phyloP scores from a whole-genome alignment of 2,113 vertebrate genomes.

The Callaeas wilsoni region DNA sequence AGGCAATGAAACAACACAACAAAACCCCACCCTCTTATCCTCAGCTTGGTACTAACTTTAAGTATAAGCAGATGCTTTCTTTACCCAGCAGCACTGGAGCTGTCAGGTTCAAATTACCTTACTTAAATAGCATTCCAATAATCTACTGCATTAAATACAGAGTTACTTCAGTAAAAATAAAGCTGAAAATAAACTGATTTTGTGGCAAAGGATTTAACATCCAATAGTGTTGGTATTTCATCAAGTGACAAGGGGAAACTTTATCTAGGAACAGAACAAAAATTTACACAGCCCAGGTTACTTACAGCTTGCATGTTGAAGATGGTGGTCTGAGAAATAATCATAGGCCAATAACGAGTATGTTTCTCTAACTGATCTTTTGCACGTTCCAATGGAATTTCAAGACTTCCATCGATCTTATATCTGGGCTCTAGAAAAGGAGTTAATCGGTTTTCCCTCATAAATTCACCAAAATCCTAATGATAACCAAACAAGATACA shows the following conservation, averaged over 20 bases:
- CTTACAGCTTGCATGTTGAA: constrained; percentile 99
- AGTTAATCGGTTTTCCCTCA: constrained; percentile 96
- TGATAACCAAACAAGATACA: constrained; percentile 74
- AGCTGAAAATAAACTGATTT: neutral
- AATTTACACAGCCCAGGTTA: neutral
- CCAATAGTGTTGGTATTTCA: neutral
- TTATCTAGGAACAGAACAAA: neutral
- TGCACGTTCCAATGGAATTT: constrained; percentile 86
- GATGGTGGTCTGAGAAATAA: constrained; percentile 98
- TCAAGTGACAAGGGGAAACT: neutral
- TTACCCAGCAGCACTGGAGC: neutral
- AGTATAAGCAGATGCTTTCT: neutral
- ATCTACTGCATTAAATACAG: neutral
- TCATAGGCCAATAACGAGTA: constrained; percentile 99
- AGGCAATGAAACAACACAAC: neutral
- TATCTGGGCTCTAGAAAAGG: constrained; percentile 87
- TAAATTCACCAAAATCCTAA: constrained; percentile 99
- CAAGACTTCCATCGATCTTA: constrained; percentile 79
- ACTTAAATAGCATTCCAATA: neutral
- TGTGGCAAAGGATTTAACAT: neutral
- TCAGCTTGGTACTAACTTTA: neutral
- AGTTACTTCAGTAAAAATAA: neutral
- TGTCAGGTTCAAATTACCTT: neutral
- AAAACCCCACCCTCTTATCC: neutral
- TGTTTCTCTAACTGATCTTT: constrained; percentile 94